Base-by-base conservation (phyloP, 2,797 vertebrate genomes). In the Enteromius thamalakanensis region DNA sequence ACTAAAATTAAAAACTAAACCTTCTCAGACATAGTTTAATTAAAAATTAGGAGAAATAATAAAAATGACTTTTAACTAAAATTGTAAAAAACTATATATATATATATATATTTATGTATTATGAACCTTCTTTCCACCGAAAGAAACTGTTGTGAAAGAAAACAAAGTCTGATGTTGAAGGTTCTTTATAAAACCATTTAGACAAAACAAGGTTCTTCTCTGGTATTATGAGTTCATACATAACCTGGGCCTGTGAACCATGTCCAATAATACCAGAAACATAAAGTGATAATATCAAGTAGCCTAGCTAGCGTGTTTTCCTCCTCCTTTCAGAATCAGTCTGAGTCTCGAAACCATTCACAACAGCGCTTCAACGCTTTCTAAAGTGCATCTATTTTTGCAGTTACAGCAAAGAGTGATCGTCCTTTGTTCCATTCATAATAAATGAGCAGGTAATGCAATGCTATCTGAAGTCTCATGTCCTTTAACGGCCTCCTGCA, bases 401-500 rank as follows among this genome's bases (percentile, higher is more conserved):
- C 85, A 79, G 83, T 68, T 29, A 37, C 77, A 87, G 85, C 58
- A 83, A 76, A 85, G 82, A 84, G 53, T 72, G 84, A 87, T 86
- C 85, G 40, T 83, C 60, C 65, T 84, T 85, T 60, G 34, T 86
- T 83, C 42, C 23, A 87, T 86, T 81, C 76, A 87, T 89, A 76
- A 87, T 87, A 64, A 9, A 89, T 86, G 83, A 86, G 85, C 11
- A 62, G 19, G 85, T 76, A 86, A 85, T 80, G 83, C 77, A 85
- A 87, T 84, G 84, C 84, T 86, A 47, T 87, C 78, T 85, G 29
- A 69, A 83, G 72, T 79, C 77, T 78, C 40, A 37, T 84, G 82
- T 87, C 80, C 85, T 85, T 81, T 86, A 87, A 87, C 87, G 88
- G 80, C 53, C 49, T 26, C 75, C 83, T 86, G 68, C 78, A 83